phyloP scores from a whole-genome alignment of 2,888 invertebrate species.

The Sclerodermus sp. region DNA sequence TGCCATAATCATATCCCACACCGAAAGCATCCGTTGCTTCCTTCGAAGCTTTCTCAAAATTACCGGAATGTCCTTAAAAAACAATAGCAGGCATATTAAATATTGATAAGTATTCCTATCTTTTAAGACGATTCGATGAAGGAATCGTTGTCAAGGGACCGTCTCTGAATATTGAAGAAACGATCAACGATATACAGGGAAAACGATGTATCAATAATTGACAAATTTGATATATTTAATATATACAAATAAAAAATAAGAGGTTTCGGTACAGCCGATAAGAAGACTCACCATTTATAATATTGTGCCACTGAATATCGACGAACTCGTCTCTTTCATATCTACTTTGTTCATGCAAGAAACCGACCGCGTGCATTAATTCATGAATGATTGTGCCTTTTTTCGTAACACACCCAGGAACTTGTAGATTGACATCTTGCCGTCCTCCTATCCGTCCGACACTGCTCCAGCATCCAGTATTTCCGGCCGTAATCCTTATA shows the following conservation, averaged over 20 bases:
- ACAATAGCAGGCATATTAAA: no score
- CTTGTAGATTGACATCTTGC: conserved; percentile 75
- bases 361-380: conserved; percentile 77
- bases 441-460: conserved; percentile 71
- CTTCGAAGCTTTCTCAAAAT: conserved; percentile 70
- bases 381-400: conserved; percentile 79
- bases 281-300: conserved; percentile 65
- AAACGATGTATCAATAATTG: no score
- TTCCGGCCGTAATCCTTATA: conserved; percentile 68
- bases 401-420: conserved; percentile 72
- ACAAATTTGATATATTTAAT: no score
- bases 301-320: conserved; percentile 69
- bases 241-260: no score
- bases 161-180: no score
- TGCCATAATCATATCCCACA: conserved; percentile 76
- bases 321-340: conserved; percentile 74
- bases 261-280: no score
- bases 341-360: conserved; percentile 81
- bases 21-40: conserved; percentile 67
- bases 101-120: no score
- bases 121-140: no score
- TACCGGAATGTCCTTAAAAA: conserved; percentile 64
- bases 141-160: no score
- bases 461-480: conserved; percentile 80
- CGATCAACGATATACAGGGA: no score